A percentile compares a stretch with the other conserved stretches of the same genome.
These are phyloP conservation scores for Bagarius yarrelli DNA, from an alignment of 2,113 vertebrate genomes.

Conservation along the genomic window DNA sequence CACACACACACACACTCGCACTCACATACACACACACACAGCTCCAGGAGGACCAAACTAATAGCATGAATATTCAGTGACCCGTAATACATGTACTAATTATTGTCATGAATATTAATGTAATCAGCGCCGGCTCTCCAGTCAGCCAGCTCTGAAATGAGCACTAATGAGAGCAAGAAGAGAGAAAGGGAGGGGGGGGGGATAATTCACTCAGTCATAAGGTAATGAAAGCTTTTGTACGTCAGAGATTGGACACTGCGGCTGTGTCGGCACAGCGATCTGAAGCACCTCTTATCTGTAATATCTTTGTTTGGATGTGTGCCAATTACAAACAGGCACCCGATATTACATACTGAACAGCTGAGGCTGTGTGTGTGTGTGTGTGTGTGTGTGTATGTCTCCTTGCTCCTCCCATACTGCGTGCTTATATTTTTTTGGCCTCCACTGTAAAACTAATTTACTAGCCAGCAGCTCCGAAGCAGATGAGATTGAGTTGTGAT, in stretches of 20 bases:
- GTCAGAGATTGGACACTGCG: slow-evolving; percentile 57
- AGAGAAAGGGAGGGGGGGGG: slow-evolving; percentile 24
- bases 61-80: slow-evolving; percentile 99
- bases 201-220: slow-evolving; percentile 55
- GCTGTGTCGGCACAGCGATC: slow-evolving; percentile 42
- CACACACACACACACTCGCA: slow-evolving; percentile 20
- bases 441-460: slow-evolving; percentile 35
- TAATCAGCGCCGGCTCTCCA: slow-evolving; percentile 82
- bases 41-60: slow-evolving; percentile 92
- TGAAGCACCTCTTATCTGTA: slow-evolving; percentile 66
- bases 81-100: slow-evolving; percentile 93
- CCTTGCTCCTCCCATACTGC: background rate
- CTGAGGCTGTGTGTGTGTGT: slow-evolving; percentile 9
- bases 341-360: slow-evolving; percentile 7
- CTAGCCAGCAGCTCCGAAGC: slow-evolving; percentile 37
- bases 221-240: slow-evolving; percentile 53
- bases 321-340: slow-evolving; percentile 29
- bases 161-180: slow-evolving; percentile 86
- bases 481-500: slow-evolving; percentile 57
- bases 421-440: slow-evolving; percentile 16
- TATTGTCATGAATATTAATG: slow-evolving; percentile 99
- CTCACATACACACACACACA: slow-evolving; percentile 66
- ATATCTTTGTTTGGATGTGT: slow-evolving; percentile 37
- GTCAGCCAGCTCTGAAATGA: slow-evolving; percentile 89
- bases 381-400: background rate